Conservation (phyloP, 2,113 vertebrate genomes). For the Ancistrus triradiatus region DNA sequence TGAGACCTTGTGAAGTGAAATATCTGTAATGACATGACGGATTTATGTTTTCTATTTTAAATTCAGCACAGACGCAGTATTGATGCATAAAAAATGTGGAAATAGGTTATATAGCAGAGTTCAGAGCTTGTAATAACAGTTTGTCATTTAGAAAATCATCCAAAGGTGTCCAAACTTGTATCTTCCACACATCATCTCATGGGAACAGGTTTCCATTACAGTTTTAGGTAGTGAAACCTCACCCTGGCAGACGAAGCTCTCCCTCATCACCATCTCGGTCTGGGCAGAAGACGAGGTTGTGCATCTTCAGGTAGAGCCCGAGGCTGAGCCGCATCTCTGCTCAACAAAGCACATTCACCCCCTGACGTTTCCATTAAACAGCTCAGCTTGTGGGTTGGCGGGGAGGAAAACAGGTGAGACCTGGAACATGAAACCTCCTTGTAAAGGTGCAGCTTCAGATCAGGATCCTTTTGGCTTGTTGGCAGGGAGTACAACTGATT, state of each 20-base stretch:
- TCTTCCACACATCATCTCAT: no score
- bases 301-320: constrained; percentile 31
- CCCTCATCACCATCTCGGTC: constrained; percentile 42
- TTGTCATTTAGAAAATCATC: no score
- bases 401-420: constrained; percentile 23
- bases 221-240: constrained; percentile 35
- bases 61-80: no score
- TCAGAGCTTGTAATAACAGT: no score
- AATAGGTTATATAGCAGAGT: no score
- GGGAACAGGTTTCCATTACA: neutral
- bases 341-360: constrained; percentile 30
- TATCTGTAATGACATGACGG: no score
- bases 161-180: no score
- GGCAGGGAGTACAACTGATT: constrained; percentile 1
- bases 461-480: constrained; percentile 11
- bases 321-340: constrained; percentile 27
- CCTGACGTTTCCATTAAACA: constrained; percentile 43
- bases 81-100: no score
- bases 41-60: no score
- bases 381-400: constrained; percentile 31
- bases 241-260: constrained; percentile 31
- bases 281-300: constrained; percentile 38
- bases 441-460: constrained; percentile 25
- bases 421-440: constrained; percentile 34
- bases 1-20: no score